Evolutionary conservation across 2,113 vertebrate species (phyloP).

Genomic region (Gambusia affinis): DNA sequence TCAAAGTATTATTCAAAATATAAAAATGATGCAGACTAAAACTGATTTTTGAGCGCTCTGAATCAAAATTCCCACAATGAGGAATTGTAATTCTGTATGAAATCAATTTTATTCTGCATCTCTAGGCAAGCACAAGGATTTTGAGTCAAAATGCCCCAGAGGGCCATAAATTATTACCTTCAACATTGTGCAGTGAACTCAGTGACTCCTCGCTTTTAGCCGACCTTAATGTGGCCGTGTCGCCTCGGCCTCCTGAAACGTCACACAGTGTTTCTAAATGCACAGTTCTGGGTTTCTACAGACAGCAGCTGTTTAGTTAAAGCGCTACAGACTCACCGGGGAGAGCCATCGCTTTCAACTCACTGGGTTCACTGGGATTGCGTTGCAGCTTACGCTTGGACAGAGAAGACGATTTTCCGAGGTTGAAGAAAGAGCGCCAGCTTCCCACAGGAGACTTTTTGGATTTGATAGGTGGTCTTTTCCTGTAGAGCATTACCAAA

Average conservation of each 20-base stretch:
- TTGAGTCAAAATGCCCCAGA: background rate
- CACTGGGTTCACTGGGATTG: conserved; percentile 95
- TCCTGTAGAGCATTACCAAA: conserved; percentile 72
- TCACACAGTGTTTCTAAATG: background rate
- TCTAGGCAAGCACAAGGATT: background rate
- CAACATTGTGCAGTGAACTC: conserved; percentile 94
- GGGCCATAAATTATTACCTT: conserved; percentile 81
- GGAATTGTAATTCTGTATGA: no score
- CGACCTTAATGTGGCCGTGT: conserved; percentile 91
- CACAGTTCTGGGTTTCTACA: background rate
- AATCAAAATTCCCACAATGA: no score
- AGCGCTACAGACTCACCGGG: conserved; percentile 80
- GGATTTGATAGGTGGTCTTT: conserved; percentile 91
- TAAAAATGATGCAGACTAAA: no score
- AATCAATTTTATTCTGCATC: no score
- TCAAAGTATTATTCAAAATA: no score
- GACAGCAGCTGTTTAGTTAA: background rate
- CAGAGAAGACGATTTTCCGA: conserved; percentile 91
- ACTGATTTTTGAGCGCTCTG: no score
- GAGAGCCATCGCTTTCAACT: conserved; percentile 93
- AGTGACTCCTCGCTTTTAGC: conserved; percentile 98
- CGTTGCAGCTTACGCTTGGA: conserved; percentile 94
- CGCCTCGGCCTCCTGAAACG: conserved; percentile 88
- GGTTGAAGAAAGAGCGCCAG: conserved; percentile 98
- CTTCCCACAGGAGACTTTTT: conserved; percentile 97